A percentile compares a stretch with the other conserved stretches of the same genome.
These are phyloP conservation scores for Alsophila aescularia DNA, from an alignment of 2,888 invertebrate genomes.

Conservation along the genomic window DNA sequence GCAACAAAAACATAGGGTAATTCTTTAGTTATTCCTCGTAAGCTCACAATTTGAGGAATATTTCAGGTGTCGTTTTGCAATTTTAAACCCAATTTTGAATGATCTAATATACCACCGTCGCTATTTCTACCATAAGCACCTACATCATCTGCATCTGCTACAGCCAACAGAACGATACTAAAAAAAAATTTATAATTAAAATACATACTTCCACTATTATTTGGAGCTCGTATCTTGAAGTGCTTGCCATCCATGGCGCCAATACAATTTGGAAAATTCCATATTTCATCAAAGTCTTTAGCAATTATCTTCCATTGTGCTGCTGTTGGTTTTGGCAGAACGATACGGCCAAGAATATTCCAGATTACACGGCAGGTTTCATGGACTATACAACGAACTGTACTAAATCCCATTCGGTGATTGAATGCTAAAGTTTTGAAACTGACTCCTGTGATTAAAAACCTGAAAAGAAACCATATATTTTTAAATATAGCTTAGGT, in stretches of 20 bases:
- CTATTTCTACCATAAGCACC: no score
- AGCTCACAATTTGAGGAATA: neutral
- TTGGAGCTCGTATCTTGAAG: conserved; percentile 10
- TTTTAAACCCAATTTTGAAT: neutral
- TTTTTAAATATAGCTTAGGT: conserved; percentile 32
- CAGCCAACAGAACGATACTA: no score
- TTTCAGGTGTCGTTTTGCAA: neutral
- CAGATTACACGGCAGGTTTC: conserved; percentile 12
- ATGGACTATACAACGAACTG: conserved; percentile 23
- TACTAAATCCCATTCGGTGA: conserved; percentile 36
- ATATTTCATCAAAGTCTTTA: conserved; percentile 12
- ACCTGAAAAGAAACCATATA: conserved; percentile 8
- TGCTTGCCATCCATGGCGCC: no score
- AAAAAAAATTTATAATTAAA: neutral
- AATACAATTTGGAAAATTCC: no score
- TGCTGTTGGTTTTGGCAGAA: conserved; percentile 21
- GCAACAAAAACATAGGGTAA: conserved; percentile 19
- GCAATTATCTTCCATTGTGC: conserved; percentile 18
- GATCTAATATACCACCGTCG: neutral
- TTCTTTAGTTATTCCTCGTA: neutral
- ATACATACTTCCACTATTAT: no score
- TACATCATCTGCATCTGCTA: no score
- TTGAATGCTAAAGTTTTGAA: conserved; percentile 35
- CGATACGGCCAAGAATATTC: conserved; percentile 21
- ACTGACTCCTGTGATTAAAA: conserved; percentile 33